Conservation (phyloP, 2,113 vertebrate genomes). For the Peucedramus taeniatus region DNA sequence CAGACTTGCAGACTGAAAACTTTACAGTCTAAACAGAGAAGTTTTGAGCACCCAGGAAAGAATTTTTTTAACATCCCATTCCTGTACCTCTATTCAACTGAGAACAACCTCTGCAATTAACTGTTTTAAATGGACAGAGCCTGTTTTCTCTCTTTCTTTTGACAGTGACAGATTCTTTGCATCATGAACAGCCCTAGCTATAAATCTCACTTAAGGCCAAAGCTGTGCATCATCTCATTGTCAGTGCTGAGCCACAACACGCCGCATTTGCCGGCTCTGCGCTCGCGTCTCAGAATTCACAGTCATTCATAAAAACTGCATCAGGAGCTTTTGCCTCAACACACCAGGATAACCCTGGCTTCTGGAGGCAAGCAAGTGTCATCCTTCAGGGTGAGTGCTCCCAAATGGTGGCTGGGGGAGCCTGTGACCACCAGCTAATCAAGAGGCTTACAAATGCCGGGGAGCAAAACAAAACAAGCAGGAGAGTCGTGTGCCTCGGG, state of each 20-base stretch:
- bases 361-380: background rate
- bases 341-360: background rate
- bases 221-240: background rate
- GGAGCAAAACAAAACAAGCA: background rate
- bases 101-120: slow-evolving; percentile 6
- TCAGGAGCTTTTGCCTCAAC: background rate
- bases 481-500: background rate
- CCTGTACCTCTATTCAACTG: background rate
- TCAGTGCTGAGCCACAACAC: background rate
- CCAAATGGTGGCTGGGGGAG: background rate
- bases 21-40: background rate
- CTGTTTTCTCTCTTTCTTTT: background rate
- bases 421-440: background rate
- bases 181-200: background rate
- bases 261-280: rapidly evolving
- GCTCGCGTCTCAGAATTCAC: background rate
- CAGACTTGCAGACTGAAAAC: background rate
- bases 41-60: background rate
- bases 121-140: background rate
- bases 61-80: background rate
- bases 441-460: background rate
- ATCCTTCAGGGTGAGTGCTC: background rate
- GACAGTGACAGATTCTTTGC: slow-evolving; percentile 29
- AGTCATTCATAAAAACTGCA: background rate
- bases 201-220: slow-evolving; percentile 35